Evolutionary conservation across 2,113 vertebrate species (phyloP), one percentile per base, ranked within the genome.

Genomic region (Xenopus borealis): DNA sequence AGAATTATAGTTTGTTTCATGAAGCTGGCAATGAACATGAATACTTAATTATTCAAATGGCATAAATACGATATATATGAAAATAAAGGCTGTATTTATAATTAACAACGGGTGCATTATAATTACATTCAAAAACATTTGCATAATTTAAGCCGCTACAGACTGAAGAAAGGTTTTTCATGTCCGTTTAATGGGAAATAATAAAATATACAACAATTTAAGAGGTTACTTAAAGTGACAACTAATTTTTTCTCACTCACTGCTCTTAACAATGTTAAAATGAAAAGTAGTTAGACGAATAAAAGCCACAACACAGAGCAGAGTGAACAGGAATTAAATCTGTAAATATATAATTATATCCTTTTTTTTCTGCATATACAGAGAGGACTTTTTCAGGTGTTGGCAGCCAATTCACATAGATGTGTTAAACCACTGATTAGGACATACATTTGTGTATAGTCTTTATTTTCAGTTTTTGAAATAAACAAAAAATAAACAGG

Each of bases 101-200:
- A 88, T 89, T 85, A 89, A 87, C 84, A 83, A 75, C 79, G 78
- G 85, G 81, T 83, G 82, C 69, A 82, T 84, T 86, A 81, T 83
- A 90, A 89, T 85, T 85, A 86, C 78, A 85, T 83, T 88, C 79
- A 84, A 79, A 67, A 82, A 80, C 68, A 88, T 78, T 82, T 87
- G n/a, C 83, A 85, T 86, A 87, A 88, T 88, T 89, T 86, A 86
- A 78, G 81, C 82, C 66, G 53, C 78, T 85, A 72, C 83, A 90
- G 81, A 83, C 71, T 85, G 81, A 84, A 79, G 79, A 84, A 82
- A 88, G 79, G 83, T 81, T 77, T 87, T 89, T 85, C 69, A 79
- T 75, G 70, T 73, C 84, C 72, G 85, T 79, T 81, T 89, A 82
- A 89, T 86, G 85, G 83, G 58, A 71, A 85, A 72, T 81, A 84